These are phyloP conservation scores for Anolis sagrei DNA, from an alignment of 2,113 vertebrate genomes.

Conservation along the genomic window DNA sequence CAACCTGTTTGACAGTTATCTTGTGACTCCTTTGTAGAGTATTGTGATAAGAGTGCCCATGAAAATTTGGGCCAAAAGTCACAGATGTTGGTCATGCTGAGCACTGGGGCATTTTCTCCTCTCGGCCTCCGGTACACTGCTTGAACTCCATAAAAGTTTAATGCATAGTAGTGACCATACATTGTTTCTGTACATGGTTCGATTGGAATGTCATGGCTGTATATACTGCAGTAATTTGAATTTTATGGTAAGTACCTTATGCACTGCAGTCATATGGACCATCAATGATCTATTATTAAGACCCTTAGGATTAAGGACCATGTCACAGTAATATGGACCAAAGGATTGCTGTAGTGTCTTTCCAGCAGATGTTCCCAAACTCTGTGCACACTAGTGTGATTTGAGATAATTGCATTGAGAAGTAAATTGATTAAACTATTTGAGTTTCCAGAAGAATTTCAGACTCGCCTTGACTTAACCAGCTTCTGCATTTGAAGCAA, in stretches of 20 bases:
- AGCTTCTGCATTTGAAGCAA: not conserved
- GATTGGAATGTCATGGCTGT: not conserved
- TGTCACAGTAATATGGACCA: not conserved
- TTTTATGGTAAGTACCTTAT: not conserved
- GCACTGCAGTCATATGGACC: not conserved
- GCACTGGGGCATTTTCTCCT: not conserved
- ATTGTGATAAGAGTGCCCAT: not conserved
- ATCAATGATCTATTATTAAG: not conserved
- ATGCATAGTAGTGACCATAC: too few species aligned
- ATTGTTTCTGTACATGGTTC: not conserved
- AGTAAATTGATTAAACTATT: not conserved
- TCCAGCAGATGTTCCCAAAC: not conserved
- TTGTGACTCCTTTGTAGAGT: not conserved
- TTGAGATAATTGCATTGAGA: not conserved
- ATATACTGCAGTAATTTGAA: not conserved
- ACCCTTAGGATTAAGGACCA: too few species aligned
- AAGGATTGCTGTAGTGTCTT: not conserved
- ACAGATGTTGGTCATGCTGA: not conserved
- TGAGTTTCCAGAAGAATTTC: not conserved
- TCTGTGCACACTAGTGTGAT: not conserved
- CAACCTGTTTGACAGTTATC: not conserved
- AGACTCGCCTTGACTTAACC: not conserved
- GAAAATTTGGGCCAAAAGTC: not conserved
- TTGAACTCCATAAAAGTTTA: not conserved
- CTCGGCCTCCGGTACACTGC: too few species aligned